Evolutionary conservation across 2,888 invertebrate species (phyloP).

Genomic region (Rhagonycha fulva): DNA sequence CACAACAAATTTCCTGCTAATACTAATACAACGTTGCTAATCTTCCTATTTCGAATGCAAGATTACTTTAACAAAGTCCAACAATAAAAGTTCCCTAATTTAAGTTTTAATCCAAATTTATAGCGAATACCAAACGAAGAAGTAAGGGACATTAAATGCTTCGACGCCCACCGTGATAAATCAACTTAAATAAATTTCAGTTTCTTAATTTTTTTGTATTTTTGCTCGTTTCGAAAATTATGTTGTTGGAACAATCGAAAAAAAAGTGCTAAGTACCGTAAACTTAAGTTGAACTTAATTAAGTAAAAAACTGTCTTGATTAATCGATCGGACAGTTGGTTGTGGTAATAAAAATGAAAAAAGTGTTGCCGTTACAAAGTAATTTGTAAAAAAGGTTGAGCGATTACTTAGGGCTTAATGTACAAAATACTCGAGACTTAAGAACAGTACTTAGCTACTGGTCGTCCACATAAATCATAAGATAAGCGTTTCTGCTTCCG

Average conservation of each 20-base stretch:
- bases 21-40: conserved; percentile 21
- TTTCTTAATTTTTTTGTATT: conserved; percentile 9
- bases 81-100: conserved; percentile 46
- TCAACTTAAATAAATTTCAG: conserved; percentile 18
- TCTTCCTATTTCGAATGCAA: conserved; percentile 28
- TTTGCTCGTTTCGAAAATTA: not conserved
- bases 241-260: not conserved
- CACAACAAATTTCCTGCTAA: conserved; percentile 15
- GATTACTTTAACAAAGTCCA: conserved; percentile 41
- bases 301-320: conserved; percentile 6
- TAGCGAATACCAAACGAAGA: conserved; percentile 39
- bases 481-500: conserved; percentile 43
- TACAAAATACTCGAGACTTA: conserved; percentile 42
- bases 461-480: conserved; percentile 47
- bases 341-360: not conserved
- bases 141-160: conserved; percentile 45
- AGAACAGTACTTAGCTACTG: conserved; percentile 46
- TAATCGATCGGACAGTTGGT: conserved; percentile 1
- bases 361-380: conserved; percentile 35
- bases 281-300: not conserved
- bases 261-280: not conserved
- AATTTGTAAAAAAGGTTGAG: conserved; percentile 43
- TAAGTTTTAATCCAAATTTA: conserved; percentile 49
- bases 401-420: conserved; percentile 44
- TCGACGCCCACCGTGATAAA: conserved; percentile 36